Conservation (phyloP, 2,888 invertebrate genomes). For the Steinernema carpocapsae region DNA sequence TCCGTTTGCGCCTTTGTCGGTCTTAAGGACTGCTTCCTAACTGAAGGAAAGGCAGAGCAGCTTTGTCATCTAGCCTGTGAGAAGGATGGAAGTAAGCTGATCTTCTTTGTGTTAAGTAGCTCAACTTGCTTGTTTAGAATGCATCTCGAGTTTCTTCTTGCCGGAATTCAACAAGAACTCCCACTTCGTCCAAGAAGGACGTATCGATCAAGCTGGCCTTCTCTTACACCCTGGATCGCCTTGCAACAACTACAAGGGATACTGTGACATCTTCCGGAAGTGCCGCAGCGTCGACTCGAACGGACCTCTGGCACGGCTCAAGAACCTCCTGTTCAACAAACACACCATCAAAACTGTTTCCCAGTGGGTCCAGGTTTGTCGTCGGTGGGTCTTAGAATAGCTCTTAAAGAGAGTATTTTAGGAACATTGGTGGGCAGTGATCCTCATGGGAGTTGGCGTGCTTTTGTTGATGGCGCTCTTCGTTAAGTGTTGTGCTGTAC, state of each 20-base stretch:
- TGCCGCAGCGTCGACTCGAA: conserved; percentile 98
- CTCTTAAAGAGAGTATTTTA: conserved; percentile 59
- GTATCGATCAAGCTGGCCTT: conserved; percentile 68
- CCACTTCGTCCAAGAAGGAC: conserved; percentile 55
- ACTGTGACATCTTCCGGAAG: conserved; percentile 98
- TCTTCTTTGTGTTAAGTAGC: too few species aligned
- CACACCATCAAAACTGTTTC: conserved; percentile 61
- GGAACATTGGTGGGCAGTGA: conserved; percentile 93
- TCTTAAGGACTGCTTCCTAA: conserved; percentile 91
- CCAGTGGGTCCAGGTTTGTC: conserved; percentile 58
- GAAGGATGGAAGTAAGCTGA: conserved; percentile 66
- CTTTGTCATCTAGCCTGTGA: conserved; percentile 93
- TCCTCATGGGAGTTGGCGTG: conserved; percentile 87
- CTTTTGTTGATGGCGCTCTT: conserved; percentile 95
- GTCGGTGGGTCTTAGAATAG: neutral
- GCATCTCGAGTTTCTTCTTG: conserved; percentile 61
- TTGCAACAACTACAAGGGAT: conserved; percentile 94
- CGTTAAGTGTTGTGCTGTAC: conserved; percentile 98
- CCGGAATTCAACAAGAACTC: conserved; percentile 60
- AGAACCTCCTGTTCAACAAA: conserved; percentile 75
- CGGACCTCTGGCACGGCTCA: conserved; percentile 91
- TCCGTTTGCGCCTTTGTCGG: conserved; percentile 94
- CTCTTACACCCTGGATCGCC: conserved; percentile 88
- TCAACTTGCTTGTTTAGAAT: conserved; percentile 61
- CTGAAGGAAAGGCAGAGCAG: conserved; percentile 75